These are phyloP conservation scores for Cheilosia impressa DNA, from an alignment of 2,888 invertebrate species.

Conservation along the genomic window DNA sequence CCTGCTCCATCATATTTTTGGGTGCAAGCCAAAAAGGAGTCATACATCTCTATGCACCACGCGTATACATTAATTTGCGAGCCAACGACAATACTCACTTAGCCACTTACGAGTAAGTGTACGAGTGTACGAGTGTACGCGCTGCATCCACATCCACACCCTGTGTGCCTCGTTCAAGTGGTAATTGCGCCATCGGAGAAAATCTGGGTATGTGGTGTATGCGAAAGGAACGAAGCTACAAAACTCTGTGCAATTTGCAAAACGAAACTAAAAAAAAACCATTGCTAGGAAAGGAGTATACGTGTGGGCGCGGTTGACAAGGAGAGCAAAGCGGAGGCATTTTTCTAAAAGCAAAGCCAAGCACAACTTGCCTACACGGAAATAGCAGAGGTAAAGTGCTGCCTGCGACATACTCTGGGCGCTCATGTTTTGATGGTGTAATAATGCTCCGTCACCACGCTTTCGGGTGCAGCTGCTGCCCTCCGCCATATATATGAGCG, in stretches of 20 bases:
- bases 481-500: constrained; percentile 13
- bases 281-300: constrained; percentile 7
- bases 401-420: constrained; percentile 37
- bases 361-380: constrained; percentile 58
- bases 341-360: constrained; percentile 28
- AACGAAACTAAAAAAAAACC: constrained; percentile 37
- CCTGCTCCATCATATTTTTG: constrained; percentile 60
- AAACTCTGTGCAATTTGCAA: constrained; percentile 54
- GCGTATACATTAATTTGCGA: constrained; percentile 64
- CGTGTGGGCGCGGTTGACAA: constrained; percentile 56
- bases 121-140: not conserved
- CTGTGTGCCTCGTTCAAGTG: constrained; percentile 45
- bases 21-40: constrained; percentile 50
- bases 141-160: constrained; percentile 25
- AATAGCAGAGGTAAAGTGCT: constrained; percentile 62
- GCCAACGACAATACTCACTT: constrained; percentile 54
- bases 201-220: constrained; percentile 18
- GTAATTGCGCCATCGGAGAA: constrained; percentile 59
- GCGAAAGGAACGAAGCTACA: constrained; percentile 26
- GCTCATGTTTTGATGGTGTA: constrained; percentile 61
- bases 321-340: constrained; percentile 36
- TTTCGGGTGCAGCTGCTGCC: constrained; percentile 27
- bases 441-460: constrained; percentile 40
- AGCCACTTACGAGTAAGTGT: constrained; percentile 33
- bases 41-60: constrained; percentile 21